These are phyloP conservation scores for Pogonophryne albipinna DNA, from an alignment of 2,797 vertebrate genomes.

Conservation along the genomic window DNA sequence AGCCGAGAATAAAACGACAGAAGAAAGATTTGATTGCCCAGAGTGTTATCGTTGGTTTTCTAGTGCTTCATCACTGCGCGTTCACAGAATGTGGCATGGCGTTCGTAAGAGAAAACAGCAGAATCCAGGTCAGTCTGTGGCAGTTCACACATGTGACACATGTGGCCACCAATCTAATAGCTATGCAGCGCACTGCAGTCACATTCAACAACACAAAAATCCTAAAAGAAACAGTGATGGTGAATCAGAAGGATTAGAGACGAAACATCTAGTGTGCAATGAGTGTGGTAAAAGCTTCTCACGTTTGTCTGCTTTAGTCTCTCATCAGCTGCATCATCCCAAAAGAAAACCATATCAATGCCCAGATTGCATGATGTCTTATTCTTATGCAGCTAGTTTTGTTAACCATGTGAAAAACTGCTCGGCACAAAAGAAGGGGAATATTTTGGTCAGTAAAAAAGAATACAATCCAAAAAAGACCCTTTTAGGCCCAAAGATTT, in stretches of 20 bases:
- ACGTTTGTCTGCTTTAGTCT: constrained; percentile 79
- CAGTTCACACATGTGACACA: constrained; percentile 67
- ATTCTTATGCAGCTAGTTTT: constrained; percentile 73
- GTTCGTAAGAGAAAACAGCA: constrained; percentile 72
- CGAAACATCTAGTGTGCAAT: constrained; percentile 72
- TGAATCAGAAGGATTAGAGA: constrained; percentile 66
- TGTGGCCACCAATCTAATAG: constrained; percentile 72
- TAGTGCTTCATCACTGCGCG: constrained; percentile 78
- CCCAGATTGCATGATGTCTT: constrained; percentile 77
- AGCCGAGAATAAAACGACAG: constrained; percentile 13
- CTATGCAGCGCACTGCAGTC: constrained; percentile 62
- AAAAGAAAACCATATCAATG: constrained; percentile 80
- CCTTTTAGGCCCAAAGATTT: constrained; percentile 86
- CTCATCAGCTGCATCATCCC: constrained; percentile 81
- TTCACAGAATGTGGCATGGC: constrained; percentile 85
- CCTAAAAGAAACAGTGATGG: constrained; percentile 44
- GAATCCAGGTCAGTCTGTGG: constrained; percentile 68
- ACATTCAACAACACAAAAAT: constrained; percentile 69
- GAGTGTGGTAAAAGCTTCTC: constrained; percentile 82
- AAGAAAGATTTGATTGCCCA: constrained; percentile 77
- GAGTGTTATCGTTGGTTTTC: constrained; percentile 83
- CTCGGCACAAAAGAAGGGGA: constrained; percentile 53
- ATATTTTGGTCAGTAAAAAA: constrained; percentile 57
- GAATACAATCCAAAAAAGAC: constrained; percentile 88
- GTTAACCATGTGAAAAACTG: constrained; percentile 80